A percentile compares a stretch with the other conserved stretches of the same genome.
Conservation (phyloP, 2,888 invertebrate species). For the Stegana nigrithorax region DNA sequence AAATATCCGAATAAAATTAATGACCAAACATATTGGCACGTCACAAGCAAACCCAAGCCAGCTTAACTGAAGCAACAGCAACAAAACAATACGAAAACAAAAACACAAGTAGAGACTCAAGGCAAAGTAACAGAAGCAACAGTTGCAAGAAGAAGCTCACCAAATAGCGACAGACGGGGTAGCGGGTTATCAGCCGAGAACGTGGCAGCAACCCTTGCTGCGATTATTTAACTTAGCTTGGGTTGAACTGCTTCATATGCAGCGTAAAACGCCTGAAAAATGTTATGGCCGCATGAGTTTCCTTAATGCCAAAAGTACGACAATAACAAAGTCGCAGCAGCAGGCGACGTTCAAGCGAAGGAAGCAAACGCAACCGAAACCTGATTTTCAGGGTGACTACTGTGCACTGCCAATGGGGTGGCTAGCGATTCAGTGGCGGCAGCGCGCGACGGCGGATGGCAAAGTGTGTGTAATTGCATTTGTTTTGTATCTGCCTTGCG, state of each 20-base stretch:
- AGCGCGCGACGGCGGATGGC: too few relatives aligned
- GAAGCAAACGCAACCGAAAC: background rate
- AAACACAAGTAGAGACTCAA: background rate
- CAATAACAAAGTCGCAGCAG: background rate
- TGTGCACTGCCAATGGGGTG: too few relatives aligned
- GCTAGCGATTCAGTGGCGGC: too few relatives aligned
- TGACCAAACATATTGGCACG: constrained; percentile 51
- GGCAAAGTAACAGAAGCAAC: constrained; percentile 7
- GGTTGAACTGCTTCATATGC: background rate
- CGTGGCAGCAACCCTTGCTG: constrained; percentile 9
- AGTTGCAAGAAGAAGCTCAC: background rate
- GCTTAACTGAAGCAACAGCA: background rate
- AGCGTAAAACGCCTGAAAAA: constrained; percentile 9
- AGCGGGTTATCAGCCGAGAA: background rate
- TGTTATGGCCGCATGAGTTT: constrained; percentile 12
- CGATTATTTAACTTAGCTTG: background rate
- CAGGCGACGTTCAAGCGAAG: background rate
- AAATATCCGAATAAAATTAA: constrained; percentile 57
- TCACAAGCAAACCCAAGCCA: constrained; percentile 13
- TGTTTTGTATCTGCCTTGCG: constrained; percentile 10
- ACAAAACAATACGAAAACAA: background rate
- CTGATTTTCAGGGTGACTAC: background rate
- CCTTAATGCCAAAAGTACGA: background rate
- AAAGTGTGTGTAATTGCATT: constrained; percentile 16
- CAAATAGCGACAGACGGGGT: background rate